A percentile compares a stretch with the other conserved stretches of the same genome.
Conservation (phyloP, 2,113 vertebrate species). For the Xiphophorus hellerii region DNA sequence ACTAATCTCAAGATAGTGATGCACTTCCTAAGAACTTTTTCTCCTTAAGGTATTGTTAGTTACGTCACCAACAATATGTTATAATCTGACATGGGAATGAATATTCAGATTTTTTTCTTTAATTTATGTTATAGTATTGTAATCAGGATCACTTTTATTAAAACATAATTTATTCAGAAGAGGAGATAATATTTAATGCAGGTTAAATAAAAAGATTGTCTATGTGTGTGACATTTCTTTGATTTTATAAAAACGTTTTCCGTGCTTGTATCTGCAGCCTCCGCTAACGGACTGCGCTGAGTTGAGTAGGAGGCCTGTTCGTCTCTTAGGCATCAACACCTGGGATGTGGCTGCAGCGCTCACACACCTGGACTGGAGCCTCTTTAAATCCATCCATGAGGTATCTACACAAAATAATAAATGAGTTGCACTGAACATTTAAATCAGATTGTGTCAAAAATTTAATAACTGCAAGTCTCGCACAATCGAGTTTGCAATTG, state of each 20-base stretch:
- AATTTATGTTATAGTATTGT: too few relatives aligned
- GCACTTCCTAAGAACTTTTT: neutral
- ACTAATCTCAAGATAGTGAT: neutral
- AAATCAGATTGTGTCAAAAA: constrained; percentile 4
- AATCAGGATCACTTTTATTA: neutral
- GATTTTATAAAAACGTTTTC: neutral
- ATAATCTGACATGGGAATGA: neutral
- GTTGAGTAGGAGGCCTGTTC: constrained; percentile 87
- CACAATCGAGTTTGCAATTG: neutral
- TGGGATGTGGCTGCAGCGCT: constrained; percentile 95
- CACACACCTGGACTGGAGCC: constrained; percentile 95
- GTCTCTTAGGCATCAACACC: constrained; percentile 95
- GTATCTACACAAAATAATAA: constrained; percentile 64
- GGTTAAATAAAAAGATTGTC: neutral
- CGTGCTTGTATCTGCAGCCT: constrained; percentile 75
- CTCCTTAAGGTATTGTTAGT: neutral
- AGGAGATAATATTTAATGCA: neutral
- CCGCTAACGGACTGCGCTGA: constrained; percentile 92
- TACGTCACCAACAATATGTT: neutral
- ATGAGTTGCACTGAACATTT: constrained; percentile 7
- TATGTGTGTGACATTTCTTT: constrained; percentile 4
- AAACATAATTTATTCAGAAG: neutral
- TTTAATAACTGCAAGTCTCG: neutral
- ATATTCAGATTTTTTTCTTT: neutral
- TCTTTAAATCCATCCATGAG: constrained; percentile 97